Percentiles rank a stretch among this genome's conserved stretches.
phyloP scores from a whole-genome alignment of 2,888 invertebrate species.

The Aporophyla nigra region DNA sequence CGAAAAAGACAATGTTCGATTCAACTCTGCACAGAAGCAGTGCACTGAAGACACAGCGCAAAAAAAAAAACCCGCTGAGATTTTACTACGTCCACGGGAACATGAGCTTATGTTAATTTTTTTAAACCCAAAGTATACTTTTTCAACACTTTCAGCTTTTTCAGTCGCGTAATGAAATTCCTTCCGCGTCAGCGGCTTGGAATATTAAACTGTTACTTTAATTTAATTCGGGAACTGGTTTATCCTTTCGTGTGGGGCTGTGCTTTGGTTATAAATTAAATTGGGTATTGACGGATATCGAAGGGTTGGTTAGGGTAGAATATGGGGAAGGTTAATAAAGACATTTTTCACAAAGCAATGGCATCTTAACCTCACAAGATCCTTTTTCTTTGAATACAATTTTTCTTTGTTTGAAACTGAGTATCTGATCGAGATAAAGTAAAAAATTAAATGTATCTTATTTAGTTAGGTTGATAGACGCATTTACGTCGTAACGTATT shows the following conservation, averaged over 20 bases:
- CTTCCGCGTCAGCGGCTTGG: conserved; percentile 49
- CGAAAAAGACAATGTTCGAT: too few relatives aligned
- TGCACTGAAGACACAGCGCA: too few relatives aligned
- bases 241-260: conserved; percentile 23
- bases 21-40: too few relatives aligned
- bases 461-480: neutral
- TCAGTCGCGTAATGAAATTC: conserved; percentile 46
- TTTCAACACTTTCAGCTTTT: conserved; percentile 37
- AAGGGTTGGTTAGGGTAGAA: neutral
- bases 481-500: too few relatives aligned
- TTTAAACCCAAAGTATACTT: conserved; percentile 1
- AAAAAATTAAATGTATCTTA: neutral
- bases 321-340: neutral
- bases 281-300: neutral
- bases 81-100: too few relatives aligned
- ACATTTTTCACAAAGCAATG: neutral
- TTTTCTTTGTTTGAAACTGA: neutral
- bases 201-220: conserved; percentile 53
- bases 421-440: conserved; percentile 1
- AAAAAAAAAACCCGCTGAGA: too few relatives aligned
- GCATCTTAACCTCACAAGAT: neutral
- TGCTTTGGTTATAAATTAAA: conserved; percentile 42
- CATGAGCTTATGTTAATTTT: conserved; percentile 1
- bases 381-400: neutral
- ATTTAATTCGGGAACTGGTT: conserved; percentile 44